Conservation (phyloP, 1,140 invertebrate species). For the Heliconius melpomene region DNA sequence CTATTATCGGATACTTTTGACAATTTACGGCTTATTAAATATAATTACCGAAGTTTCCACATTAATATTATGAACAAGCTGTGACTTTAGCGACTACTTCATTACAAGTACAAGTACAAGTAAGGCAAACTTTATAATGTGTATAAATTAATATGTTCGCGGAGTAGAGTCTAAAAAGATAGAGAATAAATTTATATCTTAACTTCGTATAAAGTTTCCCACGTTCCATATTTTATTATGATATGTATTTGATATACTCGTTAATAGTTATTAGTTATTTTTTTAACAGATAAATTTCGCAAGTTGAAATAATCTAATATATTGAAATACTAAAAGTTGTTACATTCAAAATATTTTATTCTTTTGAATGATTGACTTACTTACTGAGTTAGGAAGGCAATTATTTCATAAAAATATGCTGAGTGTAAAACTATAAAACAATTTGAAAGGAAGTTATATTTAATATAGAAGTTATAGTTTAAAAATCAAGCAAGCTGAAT, state of each 20-base stretch:
- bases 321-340: too few species aligned
- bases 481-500: neutral
- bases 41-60: neutral
- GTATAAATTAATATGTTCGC: slow-evolving; percentile 10
- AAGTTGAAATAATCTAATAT: neutral
- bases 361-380: too few species aligned
- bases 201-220: neutral
- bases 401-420: too few species aligned
- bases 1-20: slow-evolving; percentile 1
- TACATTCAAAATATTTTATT: too few species aligned
- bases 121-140: slow-evolving; percentile 7
- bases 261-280: neutral
- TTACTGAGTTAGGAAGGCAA: too few species aligned
- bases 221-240: neutral
- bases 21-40: slow-evolving; percentile 10
- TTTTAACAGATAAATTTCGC: neutral
- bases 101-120: too few species aligned
- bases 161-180: neutral
- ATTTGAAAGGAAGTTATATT: too few species aligned
- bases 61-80: slow-evolving; percentile 14
- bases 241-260: neutral
- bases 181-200: neutral
- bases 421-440: too few species aligned
- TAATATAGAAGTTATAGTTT: too few species aligned
- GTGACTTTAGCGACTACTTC: slow-evolving; percentile 11